These are phyloP conservation scores for Gandaritis pyraliata DNA, from an alignment of 2,888 invertebrate species.

Conservation along the genomic window DNA sequence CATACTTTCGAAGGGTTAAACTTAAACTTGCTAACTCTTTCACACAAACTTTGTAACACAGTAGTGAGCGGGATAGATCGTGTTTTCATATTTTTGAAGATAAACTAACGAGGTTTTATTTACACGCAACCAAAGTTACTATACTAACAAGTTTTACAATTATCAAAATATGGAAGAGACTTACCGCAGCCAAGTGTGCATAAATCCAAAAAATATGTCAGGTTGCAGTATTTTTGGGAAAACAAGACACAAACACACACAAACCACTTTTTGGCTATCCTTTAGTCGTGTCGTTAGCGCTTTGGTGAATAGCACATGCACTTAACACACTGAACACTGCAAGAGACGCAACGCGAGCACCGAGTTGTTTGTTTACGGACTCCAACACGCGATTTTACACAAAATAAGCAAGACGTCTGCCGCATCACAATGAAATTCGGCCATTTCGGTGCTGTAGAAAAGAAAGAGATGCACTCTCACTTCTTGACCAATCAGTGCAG, in stretches of 20 bases:
- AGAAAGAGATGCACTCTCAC: slow-evolving; percentile 56
- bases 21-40: slow-evolving; percentile 66
- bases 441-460: slow-evolving; percentile 73
- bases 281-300: slow-evolving; percentile 62
- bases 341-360: slow-evolving; percentile 56
- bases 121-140: slow-evolving; percentile 58
- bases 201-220: slow-evolving; percentile 78
- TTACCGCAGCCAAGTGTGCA: slow-evolving; percentile 78
- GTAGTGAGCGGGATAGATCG: slow-evolving; percentile 58
- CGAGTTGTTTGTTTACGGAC: slow-evolving; percentile 71
- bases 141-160: slow-evolving; percentile 42
- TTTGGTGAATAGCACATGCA: slow-evolving; percentile 62
- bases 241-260: slow-evolving; percentile 78
- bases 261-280: slow-evolving; percentile 64
- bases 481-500: slow-evolving; percentile 49
- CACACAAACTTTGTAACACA: slow-evolving; percentile 51
- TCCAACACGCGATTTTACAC: slow-evolving; percentile 59
- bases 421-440: slow-evolving; percentile 71
- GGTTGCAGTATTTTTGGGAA: slow-evolving; percentile 67
- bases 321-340: slow-evolving; percentile 62
- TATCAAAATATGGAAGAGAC: slow-evolving; percentile 45
- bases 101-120: slow-evolving; percentile 56
- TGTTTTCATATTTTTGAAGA: slow-evolving; percentile 64
- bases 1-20: slow-evolving; percentile 73
- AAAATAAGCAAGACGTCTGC: slow-evolving; percentile 73